These are phyloP conservation scores for Drepana falcataria DNA, from an alignment of 2,888 invertebrate genomes.

Conservation along the genomic window DNA sequence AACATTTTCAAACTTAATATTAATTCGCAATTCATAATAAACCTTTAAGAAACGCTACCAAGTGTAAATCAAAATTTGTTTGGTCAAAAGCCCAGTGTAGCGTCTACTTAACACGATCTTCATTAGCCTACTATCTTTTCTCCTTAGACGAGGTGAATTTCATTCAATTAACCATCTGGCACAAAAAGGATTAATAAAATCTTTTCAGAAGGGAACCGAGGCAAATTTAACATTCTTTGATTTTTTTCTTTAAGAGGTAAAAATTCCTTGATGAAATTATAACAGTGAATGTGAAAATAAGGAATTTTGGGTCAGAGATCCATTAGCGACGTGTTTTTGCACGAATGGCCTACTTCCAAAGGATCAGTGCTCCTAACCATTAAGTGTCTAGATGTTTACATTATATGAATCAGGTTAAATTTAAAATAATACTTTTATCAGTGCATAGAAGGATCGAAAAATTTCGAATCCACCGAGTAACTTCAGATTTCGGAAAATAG, in stretches of 20 bases:
- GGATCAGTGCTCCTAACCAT: not conserved
- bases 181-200: conserved; percentile 22
- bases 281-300: not conserved
- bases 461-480: too few relatives aligned
- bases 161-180: conserved; percentile 19
- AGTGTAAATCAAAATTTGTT: conserved; percentile 7
- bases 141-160: conserved; percentile 13
- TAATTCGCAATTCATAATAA: too few relatives aligned
- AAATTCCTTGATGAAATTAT: not conserved
- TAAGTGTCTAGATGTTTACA: not conserved
- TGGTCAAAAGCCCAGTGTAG: conserved; percentile 10
- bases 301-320: not conserved
- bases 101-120: conserved; percentile 21
- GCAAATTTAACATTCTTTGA: conserved; percentile 13
- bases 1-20: too few relatives aligned
- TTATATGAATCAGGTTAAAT: not conserved
- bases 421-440: not conserved
- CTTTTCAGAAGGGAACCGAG: conserved; percentile 14
- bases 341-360: not conserved
- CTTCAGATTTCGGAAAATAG: too few relatives aligned
- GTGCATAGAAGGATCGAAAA: not conserved
- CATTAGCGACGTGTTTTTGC: not conserved
- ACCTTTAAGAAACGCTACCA: too few relatives aligned
- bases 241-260: not conserved
- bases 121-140: conserved; percentile 21